Conservation (phyloP, 2,797 vertebrate genomes). For the Distichodus sexfasciatus region DNA sequence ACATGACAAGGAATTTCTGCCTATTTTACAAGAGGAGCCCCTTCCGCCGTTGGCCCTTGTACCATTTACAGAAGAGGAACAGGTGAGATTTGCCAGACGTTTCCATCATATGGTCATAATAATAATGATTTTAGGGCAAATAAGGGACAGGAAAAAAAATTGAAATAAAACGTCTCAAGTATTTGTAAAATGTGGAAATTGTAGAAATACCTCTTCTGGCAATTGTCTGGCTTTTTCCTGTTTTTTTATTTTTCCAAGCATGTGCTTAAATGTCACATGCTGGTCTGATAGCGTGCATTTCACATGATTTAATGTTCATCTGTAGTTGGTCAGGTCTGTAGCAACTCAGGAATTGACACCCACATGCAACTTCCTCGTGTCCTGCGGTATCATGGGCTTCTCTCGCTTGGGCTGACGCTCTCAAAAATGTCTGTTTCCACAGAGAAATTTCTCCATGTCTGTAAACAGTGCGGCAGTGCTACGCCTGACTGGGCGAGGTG, state of each 20-base stretch:
- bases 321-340: neutral
- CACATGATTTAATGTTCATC: no score
- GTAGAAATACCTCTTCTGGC: no score
- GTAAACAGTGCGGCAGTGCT: slow-evolving; percentile 97
- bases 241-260: no score
- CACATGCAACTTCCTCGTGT: neutral
- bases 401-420: no score
- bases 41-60: slow-evolving; percentile 94
- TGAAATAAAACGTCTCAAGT: no score
- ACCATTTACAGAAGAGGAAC: slow-evolving; percentile 98
- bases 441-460: slow-evolving; percentile 99
- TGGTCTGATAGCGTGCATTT: neutral
- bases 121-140: no score
- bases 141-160: no score
- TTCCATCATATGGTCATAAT: no score
- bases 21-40: slow-evolving; percentile 97
- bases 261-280: neutral
- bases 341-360: neutral
- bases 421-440: slow-evolving; percentile 63
- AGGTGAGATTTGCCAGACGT: slow-evolving; percentile 72
- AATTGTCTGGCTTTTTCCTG: no score
- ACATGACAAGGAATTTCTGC: slow-evolving; percentile 96
- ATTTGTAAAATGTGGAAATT: no score
- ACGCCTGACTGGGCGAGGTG: slow-evolving; percentile 90
- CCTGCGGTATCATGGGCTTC: neutral